These are phyloP conservation scores for Caracal caracal DNA, from an alignment of 2,113 vertebrate species.

Conservation along the genomic window DNA sequence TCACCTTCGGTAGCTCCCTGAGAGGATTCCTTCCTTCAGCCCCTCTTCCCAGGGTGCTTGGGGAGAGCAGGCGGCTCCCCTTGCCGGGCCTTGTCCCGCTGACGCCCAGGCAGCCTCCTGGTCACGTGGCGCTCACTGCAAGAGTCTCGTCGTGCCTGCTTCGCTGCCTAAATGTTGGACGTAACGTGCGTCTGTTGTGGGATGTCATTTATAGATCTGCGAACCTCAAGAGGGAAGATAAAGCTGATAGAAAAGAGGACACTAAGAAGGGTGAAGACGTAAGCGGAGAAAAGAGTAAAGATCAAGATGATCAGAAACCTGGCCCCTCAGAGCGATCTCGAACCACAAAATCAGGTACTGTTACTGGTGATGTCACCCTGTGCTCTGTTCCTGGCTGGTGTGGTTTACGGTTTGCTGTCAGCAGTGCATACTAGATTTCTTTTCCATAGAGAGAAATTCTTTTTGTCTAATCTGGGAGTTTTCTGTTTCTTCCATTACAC, in stretches of 20 bases:
- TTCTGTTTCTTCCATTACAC: neutral
- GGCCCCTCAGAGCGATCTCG: conserved; percentile 84
- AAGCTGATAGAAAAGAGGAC: conserved; percentile 89
- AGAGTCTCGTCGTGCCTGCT: neutral
- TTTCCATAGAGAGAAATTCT: neutral
- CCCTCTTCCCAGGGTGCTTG: neutral
- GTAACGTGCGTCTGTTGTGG: neutral
- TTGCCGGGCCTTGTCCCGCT: neutral
- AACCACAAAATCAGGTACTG: conserved; percentile 85
- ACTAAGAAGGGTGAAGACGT: conserved; percentile 85
- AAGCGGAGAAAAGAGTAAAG: conserved; percentile 88
- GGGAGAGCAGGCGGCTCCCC: neutral
- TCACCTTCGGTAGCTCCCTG: neutral
- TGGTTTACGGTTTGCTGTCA: neutral
- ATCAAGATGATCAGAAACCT: conserved; percentile 84
- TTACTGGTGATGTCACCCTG: accelerated
- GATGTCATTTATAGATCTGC: conserved; percentile 69
- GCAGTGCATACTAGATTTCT: neutral
- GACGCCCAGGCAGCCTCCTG: neutral
- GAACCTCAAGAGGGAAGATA: conserved; percentile 89
- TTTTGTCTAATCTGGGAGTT: neutral
- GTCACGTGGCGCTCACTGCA: neutral
- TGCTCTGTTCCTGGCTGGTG: neutral
- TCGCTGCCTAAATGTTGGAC: neutral
- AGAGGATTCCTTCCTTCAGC: neutral